Conservation (phyloP, 2,888 invertebrate species). For the Agrilus cyanescens region DNA sequence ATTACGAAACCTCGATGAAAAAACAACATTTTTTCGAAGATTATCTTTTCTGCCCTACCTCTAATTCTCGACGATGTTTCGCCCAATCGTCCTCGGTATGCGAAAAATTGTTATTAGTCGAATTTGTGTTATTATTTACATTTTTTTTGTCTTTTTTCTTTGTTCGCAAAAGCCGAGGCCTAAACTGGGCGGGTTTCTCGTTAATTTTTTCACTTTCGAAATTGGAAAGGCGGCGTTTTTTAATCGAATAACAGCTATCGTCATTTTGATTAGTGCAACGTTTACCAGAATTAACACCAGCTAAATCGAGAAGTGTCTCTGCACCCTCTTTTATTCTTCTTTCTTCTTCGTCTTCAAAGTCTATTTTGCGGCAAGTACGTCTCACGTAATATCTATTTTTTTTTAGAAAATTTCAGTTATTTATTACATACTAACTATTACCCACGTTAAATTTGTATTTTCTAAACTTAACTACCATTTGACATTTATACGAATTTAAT, state of each 20-base stretch:
- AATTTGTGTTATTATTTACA: slow-evolving; percentile 19
- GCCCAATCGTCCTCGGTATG: slow-evolving; percentile 29
- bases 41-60: slow-evolving; percentile 32
- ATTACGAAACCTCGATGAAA: slow-evolving; percentile 15
- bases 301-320: slow-evolving; percentile 64
- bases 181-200: slow-evolving; percentile 27
- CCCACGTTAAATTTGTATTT: no score
- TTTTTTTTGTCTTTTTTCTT: slow-evolving; percentile 26
- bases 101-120: slow-evolving; percentile 21
- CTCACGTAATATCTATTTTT: slow-evolving; percentile 12
- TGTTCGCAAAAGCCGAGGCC: slow-evolving; percentile 28
- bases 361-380: slow-evolving; percentile 26
- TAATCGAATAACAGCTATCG: slow-evolving; percentile 7
- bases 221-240: slow-evolving; percentile 7
- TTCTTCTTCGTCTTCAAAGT: slow-evolving; percentile 50
- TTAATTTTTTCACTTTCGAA: slow-evolving; percentile 12
- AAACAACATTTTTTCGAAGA: slow-evolving; percentile 15
- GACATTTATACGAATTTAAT: no score
- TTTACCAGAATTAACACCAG: slow-evolving; percentile 40
- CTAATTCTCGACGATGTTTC: slow-evolving; percentile 29
- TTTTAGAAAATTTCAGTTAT: no score
- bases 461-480: no score
- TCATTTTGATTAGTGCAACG: slow-evolving; percentile 20
- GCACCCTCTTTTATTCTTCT: slow-evolving; percentile 67
- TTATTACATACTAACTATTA: no score